These are phyloP conservation scores for Apis dorsata DNA, from an alignment of 1,140 invertebrate species.

Conservation along the genomic window DNA sequence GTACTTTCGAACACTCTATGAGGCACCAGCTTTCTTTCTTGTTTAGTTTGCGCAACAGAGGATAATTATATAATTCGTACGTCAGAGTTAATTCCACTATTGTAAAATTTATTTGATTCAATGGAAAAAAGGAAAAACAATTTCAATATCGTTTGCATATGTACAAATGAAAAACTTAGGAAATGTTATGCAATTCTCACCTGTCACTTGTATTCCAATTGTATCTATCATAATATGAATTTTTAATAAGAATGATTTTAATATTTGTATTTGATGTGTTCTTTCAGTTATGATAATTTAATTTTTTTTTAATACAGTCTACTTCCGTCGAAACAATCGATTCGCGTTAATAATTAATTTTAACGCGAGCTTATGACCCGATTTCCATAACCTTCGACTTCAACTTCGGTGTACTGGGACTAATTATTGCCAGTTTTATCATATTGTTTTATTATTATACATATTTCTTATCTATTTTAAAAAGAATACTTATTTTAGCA, in stretches of 20 bases:
- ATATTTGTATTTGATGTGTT: not conserved
- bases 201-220: not conserved
- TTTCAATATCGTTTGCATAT: no score
- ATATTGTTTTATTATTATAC: no score
- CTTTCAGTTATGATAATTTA: not conserved
- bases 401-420: not conserved
- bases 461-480: no score
- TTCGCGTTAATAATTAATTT: constrained; percentile 13
- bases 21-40: constrained; percentile 43
- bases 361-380: constrained; percentile 39
- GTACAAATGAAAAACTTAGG: not conserved
- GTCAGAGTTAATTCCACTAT: no score
- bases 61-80: not conserved
- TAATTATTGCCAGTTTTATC: no score
- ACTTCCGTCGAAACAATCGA: not conserved
- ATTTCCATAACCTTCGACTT: constrained; percentile 44
- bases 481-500: no score
- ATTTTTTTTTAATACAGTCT: not conserved
- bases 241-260: not conserved
- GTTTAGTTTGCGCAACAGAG: not conserved
- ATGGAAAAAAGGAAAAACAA: not conserved
- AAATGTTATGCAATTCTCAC: constrained; percentile 23
- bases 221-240: no score
- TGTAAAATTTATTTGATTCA: no score
- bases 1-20: constrained; percentile 31